Base-by-base conservation (phyloP, 2,113 vertebrate genomes). In the Crypturellus undulatus region DNA sequence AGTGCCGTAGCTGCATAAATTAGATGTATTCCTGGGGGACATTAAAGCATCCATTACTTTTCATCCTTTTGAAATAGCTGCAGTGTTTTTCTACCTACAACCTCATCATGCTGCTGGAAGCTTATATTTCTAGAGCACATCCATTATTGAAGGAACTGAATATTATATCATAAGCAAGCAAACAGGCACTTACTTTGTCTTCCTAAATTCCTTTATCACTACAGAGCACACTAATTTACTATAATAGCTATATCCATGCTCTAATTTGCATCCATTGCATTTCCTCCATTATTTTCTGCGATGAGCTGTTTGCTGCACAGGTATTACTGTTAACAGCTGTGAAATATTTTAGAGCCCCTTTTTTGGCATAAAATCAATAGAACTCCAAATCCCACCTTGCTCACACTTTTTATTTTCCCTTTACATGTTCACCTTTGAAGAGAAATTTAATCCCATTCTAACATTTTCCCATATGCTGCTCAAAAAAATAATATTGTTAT, bases 31-130 rank as follows among this genome's bases (percentile, higher is more conserved):
- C 84, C 72, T 2, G 0, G 3, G 59, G 49, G 71, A 42, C 4
- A 13, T 51, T 40, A 58, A 70, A 89, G 32, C 42, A 60, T 60
- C 45, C 6, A 1, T 43, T 82, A 88, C 76, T 88, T 85, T 84
- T 90, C 90, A 93, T 76, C 81, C 64, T 90, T 71, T 79, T 78
- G 54, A 84, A 94, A 58, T 36, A 96, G 79, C 16, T 22, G 30
- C 26, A 87, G 56, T 56, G 49, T 14, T 84, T 63, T 89, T 64
- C 51, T 80, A 82, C 58, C 81, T 92, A 63, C 62, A 84, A 25
- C 10, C 17, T 56, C 63, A 47, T 47, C 45, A 51, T 65, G 62
- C 62, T 79, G 65, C 81, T 58, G 72, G 71, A 58, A 52, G 59
- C 67, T 59, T 62, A 34, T 58, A 63, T 58, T 86, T 51, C 67